A percentile compares a stretch with the other conserved stretches of the same genome.
Conservation (phyloP, 1,140 invertebrate species). For the Caerostris extrusa region DNA sequence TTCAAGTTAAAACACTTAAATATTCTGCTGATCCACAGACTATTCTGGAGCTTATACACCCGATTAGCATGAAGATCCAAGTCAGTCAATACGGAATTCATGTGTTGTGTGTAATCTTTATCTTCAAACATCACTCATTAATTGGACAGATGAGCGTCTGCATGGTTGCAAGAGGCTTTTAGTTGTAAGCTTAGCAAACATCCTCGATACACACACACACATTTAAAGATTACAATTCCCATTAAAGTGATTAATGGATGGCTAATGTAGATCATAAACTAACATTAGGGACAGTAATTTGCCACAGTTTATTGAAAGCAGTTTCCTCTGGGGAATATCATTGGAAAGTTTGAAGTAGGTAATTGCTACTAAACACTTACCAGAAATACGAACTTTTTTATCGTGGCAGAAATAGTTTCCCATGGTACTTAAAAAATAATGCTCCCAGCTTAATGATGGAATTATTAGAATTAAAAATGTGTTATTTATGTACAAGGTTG, state of each 20-base stretch:
- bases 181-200: conserved; percentile 35
- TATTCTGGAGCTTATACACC: neutral
- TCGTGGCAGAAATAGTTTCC: neutral
- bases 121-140: conserved; percentile 15
- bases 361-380: conserved; percentile 23
- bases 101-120: conserved; percentile 35
- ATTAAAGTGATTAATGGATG: conserved; percentile 52
- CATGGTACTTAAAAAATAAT: neutral
- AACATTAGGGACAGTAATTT: conserved; percentile 42
- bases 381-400: neutral
- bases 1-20: neutral
- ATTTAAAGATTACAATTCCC: conserved; percentile 63
- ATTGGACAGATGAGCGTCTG: conserved; percentile 15
- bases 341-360: neutral
- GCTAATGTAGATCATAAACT: conserved; percentile 45
- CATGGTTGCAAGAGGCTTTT: neutral
- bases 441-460: neutral
- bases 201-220: neutral
- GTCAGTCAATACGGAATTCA: neutral
- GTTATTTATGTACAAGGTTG: too few relatives aligned
- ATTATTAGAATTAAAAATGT: too few relatives aligned
- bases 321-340: neutral
- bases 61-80: neutral
- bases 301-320: neutral
- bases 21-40: neutral